Evolutionary conservation across 1,140 invertebrate genomes (phyloP), one percentile per base, ranked within the genome.

Genomic region (Nixonia krombeini): DNA sequence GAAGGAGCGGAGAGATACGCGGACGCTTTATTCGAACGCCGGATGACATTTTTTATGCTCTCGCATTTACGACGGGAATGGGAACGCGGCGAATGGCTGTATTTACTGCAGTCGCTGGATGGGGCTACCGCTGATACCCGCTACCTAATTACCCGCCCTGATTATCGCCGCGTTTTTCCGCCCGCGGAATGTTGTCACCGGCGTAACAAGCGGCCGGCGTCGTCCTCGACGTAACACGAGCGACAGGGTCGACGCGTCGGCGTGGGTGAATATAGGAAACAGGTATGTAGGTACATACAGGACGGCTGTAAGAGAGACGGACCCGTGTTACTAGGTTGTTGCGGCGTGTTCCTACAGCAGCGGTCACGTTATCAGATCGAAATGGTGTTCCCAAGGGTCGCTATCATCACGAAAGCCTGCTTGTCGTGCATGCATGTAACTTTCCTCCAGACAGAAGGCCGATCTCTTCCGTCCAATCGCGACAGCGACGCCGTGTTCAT

Each of bases 321-420:
- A 9, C 41, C n/a, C 35, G 42, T 63, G 59, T 51, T 70, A 66
- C 72, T 47, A 51, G 59, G 50, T 64, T 73, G 70, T 69, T 74
- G 71, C 49, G 61, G 63, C 58, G 16, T 71, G 67, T 69, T 69
- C 55, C 21, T 65, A 65, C 70, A 59, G 56, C 53, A 58, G 57
- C 67, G 51, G 70, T 64, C 58, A 52, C 50, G 68, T 72, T 75
- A 75, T 76, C 73, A 69, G 76, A 76, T 78, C 55, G 67, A 61
- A 70, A 65, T 23, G 45, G 15, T 49, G 29, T 49, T 49, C 21
- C 31, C 45, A 17, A 49, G 45, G 31, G 45, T 21, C 9, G 29
- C 1, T 23, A 25, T 37, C 45, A 37, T 49, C 29, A 18, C 31
- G 25, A 33, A n/a, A 53, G 41, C 38, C 13, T 10, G 38, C 33